Conservation (phyloP, 2,888 invertebrate genomes). For the Caenorhabditis sulstoni region DNA sequence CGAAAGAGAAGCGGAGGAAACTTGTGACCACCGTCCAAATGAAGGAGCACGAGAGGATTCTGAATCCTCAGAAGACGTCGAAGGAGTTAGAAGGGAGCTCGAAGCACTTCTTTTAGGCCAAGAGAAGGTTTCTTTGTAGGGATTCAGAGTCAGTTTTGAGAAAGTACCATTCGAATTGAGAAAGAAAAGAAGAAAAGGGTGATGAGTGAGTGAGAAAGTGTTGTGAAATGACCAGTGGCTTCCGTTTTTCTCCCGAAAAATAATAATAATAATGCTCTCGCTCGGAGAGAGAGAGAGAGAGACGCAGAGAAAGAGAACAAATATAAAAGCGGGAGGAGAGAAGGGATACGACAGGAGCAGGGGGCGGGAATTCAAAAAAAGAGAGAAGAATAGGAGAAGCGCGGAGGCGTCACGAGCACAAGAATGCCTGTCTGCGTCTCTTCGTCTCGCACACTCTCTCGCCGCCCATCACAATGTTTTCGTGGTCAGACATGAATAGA, state of each 20-base stretch:
- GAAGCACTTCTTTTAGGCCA: too few species aligned
- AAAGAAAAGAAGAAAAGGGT: neutral
- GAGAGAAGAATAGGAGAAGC: neutral
- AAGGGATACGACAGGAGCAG: neutral
- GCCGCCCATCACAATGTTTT: neutral
- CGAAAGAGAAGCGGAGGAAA: neutral
- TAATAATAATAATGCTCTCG: neutral
- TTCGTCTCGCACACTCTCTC: conserved; percentile 1
- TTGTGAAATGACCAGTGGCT: too few species aligned
- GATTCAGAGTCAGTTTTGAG: too few species aligned
- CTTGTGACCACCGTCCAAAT: too few species aligned
- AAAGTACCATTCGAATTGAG: too few species aligned
- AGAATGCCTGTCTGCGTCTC: conserved; percentile 1
- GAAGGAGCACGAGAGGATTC: neutral
- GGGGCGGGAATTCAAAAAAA: conserved; percentile 4
- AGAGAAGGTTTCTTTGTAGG: too few species aligned
- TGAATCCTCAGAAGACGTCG: neutral
- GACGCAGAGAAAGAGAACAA: neutral
- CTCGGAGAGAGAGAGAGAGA: neutral
- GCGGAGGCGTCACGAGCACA: neutral
- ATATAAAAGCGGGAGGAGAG: neutral
- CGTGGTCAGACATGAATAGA: conserved; percentile 3
- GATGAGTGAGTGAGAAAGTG: neutral
- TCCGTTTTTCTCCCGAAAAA: neutral
- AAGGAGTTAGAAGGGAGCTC: too few species aligned